These are phyloP conservation scores for Octopus sinensis DNA, from an alignment of 1,140 invertebrate genomes.

Conservation along the genomic window DNA sequence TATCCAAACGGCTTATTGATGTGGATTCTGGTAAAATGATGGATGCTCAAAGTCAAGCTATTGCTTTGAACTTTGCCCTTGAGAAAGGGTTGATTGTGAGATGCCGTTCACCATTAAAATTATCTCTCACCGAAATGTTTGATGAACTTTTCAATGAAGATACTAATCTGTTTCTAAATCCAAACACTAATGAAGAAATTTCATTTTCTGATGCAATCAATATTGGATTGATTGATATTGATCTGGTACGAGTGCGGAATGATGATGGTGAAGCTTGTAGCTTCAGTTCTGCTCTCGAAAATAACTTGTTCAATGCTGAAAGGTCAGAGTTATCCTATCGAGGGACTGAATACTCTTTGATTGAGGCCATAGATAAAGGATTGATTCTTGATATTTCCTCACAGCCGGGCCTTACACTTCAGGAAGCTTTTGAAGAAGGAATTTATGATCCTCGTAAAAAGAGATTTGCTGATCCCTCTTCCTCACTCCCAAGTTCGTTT, in stretches of 20 bases:
- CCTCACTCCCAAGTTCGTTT: constrained; percentile 33
- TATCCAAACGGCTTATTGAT: constrained; percentile 77
- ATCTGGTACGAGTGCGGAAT: constrained; percentile 76
- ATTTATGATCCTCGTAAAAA: constrained; percentile 36
- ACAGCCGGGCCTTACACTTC: constrained; percentile 44
- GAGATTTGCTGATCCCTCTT: constrained; percentile 40
- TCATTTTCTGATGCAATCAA: constrained; percentile 68
- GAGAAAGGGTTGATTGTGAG: constrained; percentile 79
- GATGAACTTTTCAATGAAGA: constrained; percentile 76
- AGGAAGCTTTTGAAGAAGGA: constrained; percentile 46
- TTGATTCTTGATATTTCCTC: constrained; percentile 46
- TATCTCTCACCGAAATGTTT: constrained; percentile 80
- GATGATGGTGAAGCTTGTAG: constrained; percentile 73
- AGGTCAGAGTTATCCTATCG: constrained; percentile 37
- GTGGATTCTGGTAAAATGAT: constrained; percentile 68
- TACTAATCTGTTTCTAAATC: constrained; percentile 69
- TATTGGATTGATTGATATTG: constrained; percentile 72
- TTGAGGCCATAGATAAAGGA: constrained; percentile 37
- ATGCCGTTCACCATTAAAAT: constrained; percentile 74
- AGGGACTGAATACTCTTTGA: constrained; percentile 25
- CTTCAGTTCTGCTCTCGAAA: constrained; percentile 68
- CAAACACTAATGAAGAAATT: constrained; percentile 59
- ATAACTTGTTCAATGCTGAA: constrained; percentile 67
- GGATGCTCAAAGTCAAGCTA: constrained; percentile 64
- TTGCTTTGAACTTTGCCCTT: constrained; percentile 83